These are phyloP conservation scores for Zelostemma sp. DNA, from an alignment of 1,140 invertebrate genomes.

Conservation along the genomic window DNA sequence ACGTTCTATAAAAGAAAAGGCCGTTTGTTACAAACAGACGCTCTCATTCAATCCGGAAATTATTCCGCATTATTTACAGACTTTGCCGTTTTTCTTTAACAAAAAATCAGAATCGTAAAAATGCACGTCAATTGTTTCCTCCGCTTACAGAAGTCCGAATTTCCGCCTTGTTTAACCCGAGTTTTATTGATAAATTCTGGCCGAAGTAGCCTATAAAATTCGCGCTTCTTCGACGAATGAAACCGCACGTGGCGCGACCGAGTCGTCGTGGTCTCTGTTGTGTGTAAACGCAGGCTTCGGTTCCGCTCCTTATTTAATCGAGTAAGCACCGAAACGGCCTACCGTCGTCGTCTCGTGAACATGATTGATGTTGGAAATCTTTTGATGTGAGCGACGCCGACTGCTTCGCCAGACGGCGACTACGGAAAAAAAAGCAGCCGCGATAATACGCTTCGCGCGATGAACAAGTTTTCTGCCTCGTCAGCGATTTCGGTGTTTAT, in stretches of 20 bases:
- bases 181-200: slow-evolving; percentile 5
- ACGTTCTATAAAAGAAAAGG: slow-evolving; percentile 32
- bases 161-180: slow-evolving; percentile 10
- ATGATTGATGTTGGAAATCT: slow-evolving; percentile 48
- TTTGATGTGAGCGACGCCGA: slow-evolving; percentile 47
- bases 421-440: slow-evolving; percentile 37
- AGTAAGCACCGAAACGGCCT: slow-evolving; percentile 42
- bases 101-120: not conserved
- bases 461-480: slow-evolving; percentile 9
- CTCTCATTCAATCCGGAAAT: slow-evolving; percentile 21
- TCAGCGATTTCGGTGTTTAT: not conserved
- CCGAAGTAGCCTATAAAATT: no score
- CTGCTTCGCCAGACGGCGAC: slow-evolving; percentile 27
- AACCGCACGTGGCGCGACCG: slow-evolving; percentile 25
- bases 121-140: not conserved
- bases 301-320: slow-evolving; percentile 48
- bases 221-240: slow-evolving; percentile 7
- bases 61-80: not conserved
- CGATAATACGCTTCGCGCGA: slow-evolving; percentile 19
- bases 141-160: no score
- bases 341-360: slow-evolving; percentile 24
- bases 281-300: slow-evolving; percentile 7
- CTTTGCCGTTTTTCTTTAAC: no score
- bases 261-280: not conserved
- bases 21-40: slow-evolving; percentile 33